Percentiles rank a stretch among this genome's conserved stretches.
These are phyloP conservation scores for Nothura maculosa DNA, from an alignment of 2,797 vertebrate species.

Conservation along the genomic window DNA sequence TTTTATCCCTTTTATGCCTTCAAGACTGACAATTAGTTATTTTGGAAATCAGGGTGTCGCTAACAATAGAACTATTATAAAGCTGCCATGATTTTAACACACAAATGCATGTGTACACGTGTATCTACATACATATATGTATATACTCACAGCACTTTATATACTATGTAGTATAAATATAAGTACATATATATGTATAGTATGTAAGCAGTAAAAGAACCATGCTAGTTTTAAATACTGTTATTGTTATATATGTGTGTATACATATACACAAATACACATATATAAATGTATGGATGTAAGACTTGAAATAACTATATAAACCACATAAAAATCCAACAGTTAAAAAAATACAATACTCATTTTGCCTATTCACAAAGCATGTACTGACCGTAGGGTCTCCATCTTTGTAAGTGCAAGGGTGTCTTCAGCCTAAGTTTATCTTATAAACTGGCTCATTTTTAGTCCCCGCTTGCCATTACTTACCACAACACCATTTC, in stretches of 20 bases:
- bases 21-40: background rate
- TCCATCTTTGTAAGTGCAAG: background rate
- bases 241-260: background rate
- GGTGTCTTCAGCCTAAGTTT: background rate
- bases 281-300: too few relatives aligned
- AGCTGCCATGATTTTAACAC: background rate
- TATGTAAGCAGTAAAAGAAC: too few relatives aligned
- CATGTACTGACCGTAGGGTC: background rate
- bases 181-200: too few relatives aligned
- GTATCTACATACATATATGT: too few relatives aligned
- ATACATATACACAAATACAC: background rate
- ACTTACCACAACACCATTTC: background rate
- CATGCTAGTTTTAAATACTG: too few relatives aligned
- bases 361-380: background rate
- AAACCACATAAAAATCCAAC: background rate
- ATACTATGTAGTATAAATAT: too few relatives aligned
- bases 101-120: too few relatives aligned
- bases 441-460: background rate
- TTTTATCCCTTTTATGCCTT: background rate
- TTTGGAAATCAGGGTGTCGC: background rate
- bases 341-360: background rate
- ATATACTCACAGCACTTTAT: too few relatives aligned
- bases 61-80: background rate
- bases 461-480: background rate
- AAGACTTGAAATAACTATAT: background rate